These are phyloP conservation scores for Drosophila orosa DNA, from an alignment of 1,140 invertebrate species.

Conservation along the genomic window DNA sequence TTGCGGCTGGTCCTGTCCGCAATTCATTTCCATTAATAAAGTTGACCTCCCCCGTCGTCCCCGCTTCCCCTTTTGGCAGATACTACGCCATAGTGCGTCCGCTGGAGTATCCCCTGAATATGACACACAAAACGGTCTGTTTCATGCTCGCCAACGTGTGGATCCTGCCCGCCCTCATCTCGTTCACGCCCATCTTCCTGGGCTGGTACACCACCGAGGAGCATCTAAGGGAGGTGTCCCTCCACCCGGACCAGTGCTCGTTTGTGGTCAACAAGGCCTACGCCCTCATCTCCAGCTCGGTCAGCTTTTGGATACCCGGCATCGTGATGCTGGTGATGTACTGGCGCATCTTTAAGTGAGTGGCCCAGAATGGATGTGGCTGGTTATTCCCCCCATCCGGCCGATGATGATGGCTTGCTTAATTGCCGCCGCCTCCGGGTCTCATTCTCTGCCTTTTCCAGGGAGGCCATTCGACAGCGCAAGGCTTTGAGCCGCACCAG, in stretches of 20 bases:
- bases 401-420: constrained; percentile 4
- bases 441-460: constrained; percentile 78
- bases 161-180: constrained; percentile 95
- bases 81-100: constrained; percentile 96
- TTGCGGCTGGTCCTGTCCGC: constrained; percentile 15
- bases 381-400: background rate
- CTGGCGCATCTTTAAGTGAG: constrained; percentile 93
- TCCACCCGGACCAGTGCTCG: constrained; percentile 91
- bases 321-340: constrained; percentile 97
- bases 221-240: constrained; percentile 88
- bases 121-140: constrained; percentile 92
- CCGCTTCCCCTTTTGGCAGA: constrained; percentile 45
- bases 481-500: constrained; percentile 92
- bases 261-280: constrained; percentile 96
- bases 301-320: constrained; percentile 98
- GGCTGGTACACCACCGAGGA: constrained; percentile 95
- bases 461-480: constrained; percentile 94
- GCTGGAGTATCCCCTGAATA: constrained; percentile 94
- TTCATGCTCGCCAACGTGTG: constrained; percentile 95
- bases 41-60: background rate
- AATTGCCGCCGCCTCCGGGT: constrained; percentile 20
- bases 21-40: constrained; percentile 47
- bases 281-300: constrained; percentile 94
- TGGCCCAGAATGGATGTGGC: constrained; percentile 9
- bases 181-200: constrained; percentile 97